phyloP scores from a whole-genome alignment of 2,113 vertebrate genomes.

The Anser cygnoides region DNA sequence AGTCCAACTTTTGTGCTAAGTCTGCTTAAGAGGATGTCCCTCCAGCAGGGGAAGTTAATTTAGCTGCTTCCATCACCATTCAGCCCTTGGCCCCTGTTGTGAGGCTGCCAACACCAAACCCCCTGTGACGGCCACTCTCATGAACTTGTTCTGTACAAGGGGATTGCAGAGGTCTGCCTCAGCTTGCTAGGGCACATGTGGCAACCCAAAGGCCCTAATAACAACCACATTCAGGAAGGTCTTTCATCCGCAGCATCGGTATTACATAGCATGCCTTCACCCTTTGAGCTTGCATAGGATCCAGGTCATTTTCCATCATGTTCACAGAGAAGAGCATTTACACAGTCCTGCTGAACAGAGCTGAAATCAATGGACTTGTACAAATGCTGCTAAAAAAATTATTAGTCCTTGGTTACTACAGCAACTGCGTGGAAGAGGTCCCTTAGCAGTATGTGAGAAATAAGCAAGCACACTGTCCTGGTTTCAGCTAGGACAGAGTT shows the following conservation, averaged over 20 bases:
- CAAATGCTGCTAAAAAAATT: background rate
- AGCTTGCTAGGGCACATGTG: background rate
- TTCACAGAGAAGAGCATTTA: background rate
- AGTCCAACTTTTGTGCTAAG: background rate
- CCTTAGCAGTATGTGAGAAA: background rate
- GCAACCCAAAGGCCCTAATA: background rate
- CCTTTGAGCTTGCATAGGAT: background rate
- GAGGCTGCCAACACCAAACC: conserved; percentile 40
- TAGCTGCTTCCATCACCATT: conserved; percentile 14
- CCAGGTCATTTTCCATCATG: background rate
- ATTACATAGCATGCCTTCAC: background rate
- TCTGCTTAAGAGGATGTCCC: background rate
- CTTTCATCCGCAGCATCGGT: background rate
- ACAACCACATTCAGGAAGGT: background rate
- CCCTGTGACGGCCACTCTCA: background rate
- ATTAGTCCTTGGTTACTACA: background rate
- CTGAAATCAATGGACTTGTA: background rate
- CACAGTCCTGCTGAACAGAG: background rate
- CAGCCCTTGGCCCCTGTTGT: background rate
- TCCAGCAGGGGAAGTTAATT: conserved; percentile 26
- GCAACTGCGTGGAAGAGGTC: background rate
- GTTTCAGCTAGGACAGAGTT: too few relatives aligned
- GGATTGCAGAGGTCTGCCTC: background rate
- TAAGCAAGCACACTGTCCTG: background rate
- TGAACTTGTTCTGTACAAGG: background rate